Base-by-base conservation (phyloP, 1,140 invertebrate species). In the Drosophila auraria region DNA sequence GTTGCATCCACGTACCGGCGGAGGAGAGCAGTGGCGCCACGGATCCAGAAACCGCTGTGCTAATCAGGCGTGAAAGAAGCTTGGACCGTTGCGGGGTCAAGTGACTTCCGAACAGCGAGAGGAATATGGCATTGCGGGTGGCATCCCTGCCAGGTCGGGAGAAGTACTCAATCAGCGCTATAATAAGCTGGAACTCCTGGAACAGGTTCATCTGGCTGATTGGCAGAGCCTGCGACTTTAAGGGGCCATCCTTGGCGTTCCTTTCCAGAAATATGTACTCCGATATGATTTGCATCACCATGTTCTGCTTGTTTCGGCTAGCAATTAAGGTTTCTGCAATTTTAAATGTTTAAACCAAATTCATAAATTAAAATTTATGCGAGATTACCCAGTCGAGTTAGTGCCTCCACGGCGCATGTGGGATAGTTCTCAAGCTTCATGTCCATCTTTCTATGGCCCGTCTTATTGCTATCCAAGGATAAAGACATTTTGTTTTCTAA, bases 1-100 rank as follows among this genome's bases (percentile, higher is more conserved):
- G 97, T 92, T 97, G 97, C 93, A 97, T 95, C 96, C 96, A 97
- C n/a, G 97, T 96, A 66, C 96, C 97, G 23, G 97, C 95, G 1
- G 96, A 96, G 58, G 95, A 94, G 15, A 97, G 91, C 2, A 97
- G 93, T 23, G 95, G 94, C 11, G 95, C 94, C 69, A 96, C 96
- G 36, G 96, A 96, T 0, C 95, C 96, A 0, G 96, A 96, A 20
- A 97, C 95, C 0, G 96, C 96, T 71, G 97, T 94, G 4, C 97
- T 97, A 1, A 97, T 96, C 23, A 97, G 93, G 93, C 96, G 96
- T 23, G 95, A 96, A n/a, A 97, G 92, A 61, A 97, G 94, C 82
- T 95, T 95, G 54, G 96, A 94, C 61, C 96, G 94, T 51, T 95
- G 94, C 58, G 94, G 94, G 33, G 95, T 95, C 8, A 95, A 95